Percentiles rank a stretch among this genome's conserved stretches.
Conservation (phyloP, 1,140 invertebrate genomes). For the Tetramorium parvispinum region DNA sequence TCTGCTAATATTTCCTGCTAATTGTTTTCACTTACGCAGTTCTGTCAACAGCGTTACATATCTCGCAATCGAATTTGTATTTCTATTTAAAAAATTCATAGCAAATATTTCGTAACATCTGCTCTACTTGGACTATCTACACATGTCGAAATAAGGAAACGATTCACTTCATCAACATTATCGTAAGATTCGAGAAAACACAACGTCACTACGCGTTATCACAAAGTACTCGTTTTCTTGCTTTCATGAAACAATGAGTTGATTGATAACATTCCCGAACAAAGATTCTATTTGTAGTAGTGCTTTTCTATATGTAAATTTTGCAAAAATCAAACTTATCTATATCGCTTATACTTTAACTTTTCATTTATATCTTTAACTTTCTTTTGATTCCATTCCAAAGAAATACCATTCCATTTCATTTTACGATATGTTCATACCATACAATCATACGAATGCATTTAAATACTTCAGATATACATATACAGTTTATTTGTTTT, state of each 20-base stretch:
- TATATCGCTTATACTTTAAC: neutral
- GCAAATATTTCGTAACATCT: neutral
- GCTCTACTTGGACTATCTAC: neutral
- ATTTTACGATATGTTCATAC: neutral
- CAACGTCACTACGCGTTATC: slow-evolving; percentile 5
- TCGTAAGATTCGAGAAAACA: slow-evolving; percentile 4
- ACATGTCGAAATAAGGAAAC: neutral
- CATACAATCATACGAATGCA: neutral
- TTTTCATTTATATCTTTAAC: neutral
- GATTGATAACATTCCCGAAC: neutral
- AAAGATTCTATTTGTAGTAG: neutral
- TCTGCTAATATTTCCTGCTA: neutral
- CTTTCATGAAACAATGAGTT: neutral
- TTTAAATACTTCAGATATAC: neutral
- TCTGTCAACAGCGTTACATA: neutral
- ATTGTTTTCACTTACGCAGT: too few species aligned
- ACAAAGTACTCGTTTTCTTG: neutral
- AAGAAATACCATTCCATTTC: too few species aligned
- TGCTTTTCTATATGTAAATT: neutral
- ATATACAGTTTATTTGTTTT: neutral
- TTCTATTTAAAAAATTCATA: neutral
- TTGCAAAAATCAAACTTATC: neutral
- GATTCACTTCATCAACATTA: neutral
- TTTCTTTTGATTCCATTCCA: neutral
- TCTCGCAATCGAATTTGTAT: neutral